Base-by-base conservation (phyloP, 1,140 invertebrate species). In the Acyrthosiphon pisum region DNA sequence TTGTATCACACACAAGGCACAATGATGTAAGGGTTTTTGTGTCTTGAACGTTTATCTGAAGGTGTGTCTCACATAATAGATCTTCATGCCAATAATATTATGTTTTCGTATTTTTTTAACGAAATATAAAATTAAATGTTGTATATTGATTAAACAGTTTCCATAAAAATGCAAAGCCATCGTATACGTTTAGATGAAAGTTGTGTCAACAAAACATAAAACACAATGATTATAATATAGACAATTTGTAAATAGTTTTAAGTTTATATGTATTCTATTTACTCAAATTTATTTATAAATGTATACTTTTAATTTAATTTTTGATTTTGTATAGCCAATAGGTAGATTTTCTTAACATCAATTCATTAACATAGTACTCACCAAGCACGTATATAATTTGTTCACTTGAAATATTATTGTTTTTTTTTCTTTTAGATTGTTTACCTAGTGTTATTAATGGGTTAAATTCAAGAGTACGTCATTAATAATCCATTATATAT, bases 401-500 rank as follows among this genome's bases (percentile, higher is more conserved):
- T 88, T 23, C 37, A 37, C 50, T 89, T n/a, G 30, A 76, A 92
- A 92, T 9, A 48, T 76, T 92, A 44, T 83, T 50, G 18, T 92
- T n/a, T 48, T 93, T 83, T 91, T 91, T 68, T 76, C n/a, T 41
- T 37, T 48, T 26, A 81, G 44, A 18, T 83, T 37, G 81, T 83
- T 50, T 26, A 50, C 44, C 60, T 92, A 50, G 26, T 83, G 46
- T 83, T 81, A 76, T 92, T 86, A 93, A 93, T 53, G 81, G 81
- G 20, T n/a, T 56, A 86, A 86, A 56, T 84, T 93, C 30, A 56
- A 93, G 35, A 56, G 30, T 35, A 41, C n/a, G 46, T 93, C 81
- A 93, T 93, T 86, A 93, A 93, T 91, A 81, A 83, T 91, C 68
- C 60, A 35, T 48, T 53, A 20, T 83, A 23, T 60, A 41, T n/a